phyloP scores from a whole-genome alignment of 2,797 vertebrate genomes.

The Acropternis orthonyx region DNA sequence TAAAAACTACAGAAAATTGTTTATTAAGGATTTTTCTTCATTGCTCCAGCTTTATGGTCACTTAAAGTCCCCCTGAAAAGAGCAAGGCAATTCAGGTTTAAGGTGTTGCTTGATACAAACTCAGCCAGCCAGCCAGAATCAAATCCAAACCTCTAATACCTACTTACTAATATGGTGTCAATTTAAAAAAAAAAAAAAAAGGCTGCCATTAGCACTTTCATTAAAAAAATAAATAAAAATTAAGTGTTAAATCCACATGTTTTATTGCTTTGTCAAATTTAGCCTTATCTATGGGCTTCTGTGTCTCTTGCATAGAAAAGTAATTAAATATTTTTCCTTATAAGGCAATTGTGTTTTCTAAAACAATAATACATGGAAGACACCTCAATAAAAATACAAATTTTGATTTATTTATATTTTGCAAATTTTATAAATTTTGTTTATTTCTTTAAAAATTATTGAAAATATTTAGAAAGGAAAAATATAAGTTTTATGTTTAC shows the following conservation, averaged over 20 bases:
- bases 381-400: background rate
- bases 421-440: background rate
- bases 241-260: background rate
- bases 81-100: background rate
- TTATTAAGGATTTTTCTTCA: slow-evolving; percentile 53
- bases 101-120: background rate
- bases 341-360: background rate
- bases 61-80: background rate
- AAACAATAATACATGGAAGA: background rate
- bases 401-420: background rate
- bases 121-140: background rate
- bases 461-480: background rate
- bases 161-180: background rate
- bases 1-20: background rate
- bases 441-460: background rate
- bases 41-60: background rate
- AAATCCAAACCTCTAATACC: background rate
- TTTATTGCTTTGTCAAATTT: background rate
- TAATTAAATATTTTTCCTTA: background rate
- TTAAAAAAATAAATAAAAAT: background rate
- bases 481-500: background rate
- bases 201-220: background rate
- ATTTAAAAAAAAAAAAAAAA: background rate
- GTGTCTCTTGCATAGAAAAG: background rate
- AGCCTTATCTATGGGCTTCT: background rate